Base-by-base conservation (phyloP, 2,113 vertebrate genomes). In the Cichladusa arquata region DNA sequence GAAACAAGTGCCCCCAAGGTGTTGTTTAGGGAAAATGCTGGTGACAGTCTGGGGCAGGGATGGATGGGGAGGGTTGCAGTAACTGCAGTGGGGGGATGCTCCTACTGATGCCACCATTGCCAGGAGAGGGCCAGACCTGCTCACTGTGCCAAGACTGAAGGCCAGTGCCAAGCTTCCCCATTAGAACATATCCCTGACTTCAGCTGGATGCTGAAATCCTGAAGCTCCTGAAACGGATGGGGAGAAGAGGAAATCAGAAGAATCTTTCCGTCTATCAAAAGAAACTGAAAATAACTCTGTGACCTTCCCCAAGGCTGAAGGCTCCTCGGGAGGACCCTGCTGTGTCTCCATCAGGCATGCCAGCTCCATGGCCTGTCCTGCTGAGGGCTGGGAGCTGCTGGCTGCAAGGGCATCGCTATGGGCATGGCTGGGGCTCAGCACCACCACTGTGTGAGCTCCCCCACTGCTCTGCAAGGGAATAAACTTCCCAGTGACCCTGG, bases 101-200 rank as follows among this genome's bases (percentile, higher is more conserved):
- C 29, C 47, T 42, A 18, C 23, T 57, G 70, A 17, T 57, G 64
- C 53, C 38, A 36, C 12, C 4, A 1, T 48, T 83, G 53, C 29
- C 38, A 66, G 33, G 72, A 58, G 44, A 4, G 5, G 29, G n/a
- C 38, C 44, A 61, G 51, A 81, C 51, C 42, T 1, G 1, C 54
- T 83, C 0, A 0, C 42, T 13, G 1, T 34, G n/a, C 74, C 0
- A 0, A 53, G 57, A 47, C 13, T 8, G 5, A 81, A 26, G 45
- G 53, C 50, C 12, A 6, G 48, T 5, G 9, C 47, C n/a, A 42
- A 17, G 26, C 23, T 69, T 50, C 18, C 34, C 40, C 40, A 45
- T 40, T 29, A 25, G 58, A 60, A 48, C 45, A 34, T 10, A 34
- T 6, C 23, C 64, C 64, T 81, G 64, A 17, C 69, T 90, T 87